Evolutionary conservation across 2,888 invertebrate genomes (phyloP).

Genomic region (Bedellia somnulentella): DNA sequence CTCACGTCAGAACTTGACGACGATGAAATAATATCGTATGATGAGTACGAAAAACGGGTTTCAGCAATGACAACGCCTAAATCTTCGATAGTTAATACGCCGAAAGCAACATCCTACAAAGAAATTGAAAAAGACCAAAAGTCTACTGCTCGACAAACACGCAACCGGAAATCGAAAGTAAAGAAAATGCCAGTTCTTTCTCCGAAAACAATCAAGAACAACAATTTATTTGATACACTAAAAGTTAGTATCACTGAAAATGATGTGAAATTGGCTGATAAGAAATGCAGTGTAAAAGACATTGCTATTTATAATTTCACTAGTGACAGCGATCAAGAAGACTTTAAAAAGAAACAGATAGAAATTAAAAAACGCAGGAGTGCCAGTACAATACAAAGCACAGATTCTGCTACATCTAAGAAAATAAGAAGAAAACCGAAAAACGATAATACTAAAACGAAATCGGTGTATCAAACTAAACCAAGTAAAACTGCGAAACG

Average conservation of each 20-base stretch:
- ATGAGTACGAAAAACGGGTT: slow-evolving; percentile 15
- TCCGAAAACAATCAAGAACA: slow-evolving; percentile 22
- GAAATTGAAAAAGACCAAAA: slow-evolving; percentile 30
- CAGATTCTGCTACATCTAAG: not conserved
- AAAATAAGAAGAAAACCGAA: not conserved
- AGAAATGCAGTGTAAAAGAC: slow-evolving; percentile 14
- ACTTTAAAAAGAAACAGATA: slow-evolving; percentile 23
- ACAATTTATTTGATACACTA: slow-evolving; percentile 29
- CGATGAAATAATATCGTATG: slow-evolving; percentile 3
- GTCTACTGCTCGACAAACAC: slow-evolving; percentile 15
- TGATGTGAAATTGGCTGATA: slow-evolving; percentile 17
- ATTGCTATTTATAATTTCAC: slow-evolving; percentile 27
- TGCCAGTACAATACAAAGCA: too few relatives aligned
- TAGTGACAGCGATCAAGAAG: slow-evolving; percentile 38
- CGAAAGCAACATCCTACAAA: slow-evolving; percentile 22
- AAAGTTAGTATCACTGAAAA: slow-evolving; percentile 21
- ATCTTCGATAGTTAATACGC: not conserved
- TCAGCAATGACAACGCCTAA: too few relatives aligned
- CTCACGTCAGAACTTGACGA: not conserved
- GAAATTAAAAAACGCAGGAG: slow-evolving; percentile 13
- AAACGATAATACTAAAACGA: not conserved
- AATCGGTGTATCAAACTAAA: too few relatives aligned
- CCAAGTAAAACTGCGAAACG: not conserved
- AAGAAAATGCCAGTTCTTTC: slow-evolving; percentile 14
- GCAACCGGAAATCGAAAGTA: slow-evolving; percentile 13